Evolutionary conservation across 2,113 vertebrate genomes (phyloP), one percentile per base, ranked within the genome.

Genomic region (Sardina pilchardus): DNA sequence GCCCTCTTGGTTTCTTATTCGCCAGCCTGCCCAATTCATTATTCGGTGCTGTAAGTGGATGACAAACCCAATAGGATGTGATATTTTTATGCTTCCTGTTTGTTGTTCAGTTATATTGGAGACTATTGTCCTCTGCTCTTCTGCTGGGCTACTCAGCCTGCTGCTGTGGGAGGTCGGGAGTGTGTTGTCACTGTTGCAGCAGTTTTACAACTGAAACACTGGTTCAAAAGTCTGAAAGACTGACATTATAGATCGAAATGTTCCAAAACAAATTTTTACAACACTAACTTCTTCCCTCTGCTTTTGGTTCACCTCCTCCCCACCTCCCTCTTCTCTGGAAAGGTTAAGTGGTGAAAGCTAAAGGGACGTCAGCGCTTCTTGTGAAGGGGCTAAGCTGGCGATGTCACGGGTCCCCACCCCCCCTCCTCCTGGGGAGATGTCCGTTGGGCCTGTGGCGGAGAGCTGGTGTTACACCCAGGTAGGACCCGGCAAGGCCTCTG

Each of bases 391-490:
- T 53, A 93, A 93, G 93, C 94, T 93, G 93, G 95, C 94, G 91
- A 99, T 99, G 98, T 98, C 97, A 94, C 96, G 95, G 93, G 97
- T 97, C 92, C 95, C 97, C 87, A 98, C 96, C 89, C 97, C 98
- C 90, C 96, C 97, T 95, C 96, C 97, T 91, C 95, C 96, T 89
- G 97, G 96, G 95, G 97, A 99, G 95, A 98, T 98, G 98, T 96
- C 98, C 91, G 93, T 96, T 94, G 97, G 97, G 90, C 98, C 98
- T 95, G 95, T 99, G 94, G 97, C 98, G 92, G 98, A 99, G 94
- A 99, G 98, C 94, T 99, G 98, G 98, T 99, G 98, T 97, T 99
- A 98, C 90, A 99, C 98, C 93, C 98, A 99, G 97, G 98, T 99
- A 96, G 53, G 86, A 42, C 36, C 10, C 24, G 10, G 81, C 1